phyloP scores from a whole-genome alignment of 2,113 vertebrate species.

The Triplophysa rosa region DNA sequence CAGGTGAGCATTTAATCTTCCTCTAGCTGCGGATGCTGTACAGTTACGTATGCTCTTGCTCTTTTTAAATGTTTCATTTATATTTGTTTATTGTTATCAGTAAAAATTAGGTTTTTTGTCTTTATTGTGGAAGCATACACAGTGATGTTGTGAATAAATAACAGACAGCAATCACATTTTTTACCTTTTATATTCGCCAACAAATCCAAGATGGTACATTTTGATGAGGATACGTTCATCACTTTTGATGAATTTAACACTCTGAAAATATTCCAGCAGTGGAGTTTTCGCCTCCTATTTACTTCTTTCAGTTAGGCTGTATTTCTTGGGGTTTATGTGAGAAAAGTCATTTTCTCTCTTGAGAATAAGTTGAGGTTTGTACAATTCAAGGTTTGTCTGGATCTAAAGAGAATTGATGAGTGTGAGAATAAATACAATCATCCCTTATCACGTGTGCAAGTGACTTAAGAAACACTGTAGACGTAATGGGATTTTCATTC shows the following conservation, averaged over 20 bases:
- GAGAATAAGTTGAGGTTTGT: too few relatives aligned
- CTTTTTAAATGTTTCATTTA: too few relatives aligned
- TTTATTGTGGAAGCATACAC: too few relatives aligned
- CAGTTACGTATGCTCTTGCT: too few relatives aligned
- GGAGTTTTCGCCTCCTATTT: background rate
- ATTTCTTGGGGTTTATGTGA: too few relatives aligned
- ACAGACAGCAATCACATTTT: background rate
- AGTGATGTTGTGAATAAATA: too few relatives aligned
- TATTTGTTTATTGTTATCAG: too few relatives aligned
- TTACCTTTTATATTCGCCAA: slow-evolving; percentile 32
- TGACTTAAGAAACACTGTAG: background rate
- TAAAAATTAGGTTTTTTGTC: too few relatives aligned
- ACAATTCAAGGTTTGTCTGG: slow-evolving; percentile 23
- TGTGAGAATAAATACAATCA: slow-evolving; percentile 11
- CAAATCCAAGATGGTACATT: slow-evolving; percentile 40
- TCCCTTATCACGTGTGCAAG: background rate
- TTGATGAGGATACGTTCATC: slow-evolving; percentile 13
- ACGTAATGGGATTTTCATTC: background rate
- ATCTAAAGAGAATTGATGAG: slow-evolving; percentile 20
- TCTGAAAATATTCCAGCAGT: slow-evolving; percentile 15
- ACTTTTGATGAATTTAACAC: background rate
- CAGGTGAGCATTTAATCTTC: too few relatives aligned
- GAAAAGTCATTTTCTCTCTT: too few relatives aligned
- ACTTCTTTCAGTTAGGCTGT: background rate
- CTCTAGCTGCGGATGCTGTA: too few relatives aligned